A percentile compares a stretch with the other conserved stretches of the same genome.
These are phyloP conservation scores for Tineola bisselliella DNA, from an alignment of 2,888 invertebrate species.

Conservation along the genomic window DNA sequence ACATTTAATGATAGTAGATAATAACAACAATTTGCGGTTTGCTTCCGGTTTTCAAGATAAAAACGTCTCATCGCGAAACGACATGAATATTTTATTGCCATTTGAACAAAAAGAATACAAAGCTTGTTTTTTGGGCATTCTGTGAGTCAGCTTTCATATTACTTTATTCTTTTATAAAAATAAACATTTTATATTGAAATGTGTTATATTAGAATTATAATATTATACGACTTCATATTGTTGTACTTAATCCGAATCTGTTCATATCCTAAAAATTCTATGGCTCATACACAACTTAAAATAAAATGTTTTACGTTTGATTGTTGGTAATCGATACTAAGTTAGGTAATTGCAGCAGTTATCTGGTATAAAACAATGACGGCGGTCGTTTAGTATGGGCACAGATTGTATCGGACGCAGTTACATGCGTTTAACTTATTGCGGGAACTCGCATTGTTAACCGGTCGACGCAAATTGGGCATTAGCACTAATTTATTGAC, in stretches of 20 bases:
- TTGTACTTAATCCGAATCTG: neutral
- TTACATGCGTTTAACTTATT: slow-evolving; percentile 68
- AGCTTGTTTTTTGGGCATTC: neutral
- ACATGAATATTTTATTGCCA: slow-evolving; percentile 36
- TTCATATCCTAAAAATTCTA: too few relatives aligned
- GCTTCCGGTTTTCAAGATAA: slow-evolving; percentile 36
- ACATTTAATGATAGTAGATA: neutral
- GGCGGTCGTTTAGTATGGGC: slow-evolving; percentile 22
- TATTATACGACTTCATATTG: neutral
- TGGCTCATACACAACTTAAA: too few relatives aligned
- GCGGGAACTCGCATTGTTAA: slow-evolving; percentile 66
- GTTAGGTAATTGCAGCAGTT: slow-evolving; percentile 12
- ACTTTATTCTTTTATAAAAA: neutral
- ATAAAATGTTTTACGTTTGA: neutral
- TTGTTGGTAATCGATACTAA: slow-evolving; percentile 6
- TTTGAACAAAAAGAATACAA: slow-evolving; percentile 21
- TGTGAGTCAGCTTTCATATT: neutral
- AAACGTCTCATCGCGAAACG: slow-evolving; percentile 32
- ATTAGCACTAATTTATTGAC: slow-evolving; percentile 66
- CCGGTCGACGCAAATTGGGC: slow-evolving; percentile 64
- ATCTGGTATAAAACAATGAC: slow-evolving; percentile 40
- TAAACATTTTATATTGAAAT: neutral
- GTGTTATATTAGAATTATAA: too few relatives aligned
- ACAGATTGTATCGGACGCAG: slow-evolving; percentile 59
- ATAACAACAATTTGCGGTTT: neutral